Conservation (phyloP, 1,140 invertebrate genomes). For the Argopecten irradians region DNA sequence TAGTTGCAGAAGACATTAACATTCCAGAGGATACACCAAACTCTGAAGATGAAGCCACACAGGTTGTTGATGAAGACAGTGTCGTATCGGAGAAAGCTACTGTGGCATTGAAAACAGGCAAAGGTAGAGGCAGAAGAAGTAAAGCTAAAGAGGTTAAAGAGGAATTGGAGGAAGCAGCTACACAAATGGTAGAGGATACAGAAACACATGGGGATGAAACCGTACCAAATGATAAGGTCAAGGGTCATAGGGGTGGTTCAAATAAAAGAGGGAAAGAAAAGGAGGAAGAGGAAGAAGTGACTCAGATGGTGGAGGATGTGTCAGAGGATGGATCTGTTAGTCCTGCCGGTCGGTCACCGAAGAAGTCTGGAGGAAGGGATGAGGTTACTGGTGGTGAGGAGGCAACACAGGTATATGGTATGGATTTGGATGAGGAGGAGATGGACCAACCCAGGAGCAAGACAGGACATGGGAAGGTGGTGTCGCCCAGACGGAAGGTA, state of each 20-base stretch:
- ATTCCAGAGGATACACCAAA: conserved; percentile 21
- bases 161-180: not conserved
- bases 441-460: not conserved
- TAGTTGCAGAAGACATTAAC: too few species aligned
- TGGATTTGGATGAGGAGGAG: conserved; percentile 30
- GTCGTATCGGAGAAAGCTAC: not conserved
- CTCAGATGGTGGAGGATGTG: not conserved
- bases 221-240: not conserved
- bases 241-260: not conserved
- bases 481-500: not conserved
- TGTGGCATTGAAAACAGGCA: not conserved
- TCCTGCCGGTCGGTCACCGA: not conserved
- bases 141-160: not conserved
- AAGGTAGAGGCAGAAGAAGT: not conserved
- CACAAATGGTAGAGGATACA: not conserved
- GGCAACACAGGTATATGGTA: conserved; percentile 43
- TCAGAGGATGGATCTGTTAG: not conserved
- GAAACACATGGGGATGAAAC: not conserved
- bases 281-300: not conserved
- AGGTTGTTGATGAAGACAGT: conserved; percentile 26
- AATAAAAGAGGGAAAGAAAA: not conserved
- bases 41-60: conserved; percentile 35
- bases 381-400: conserved; percentile 23
- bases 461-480: not conserved
- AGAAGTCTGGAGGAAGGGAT: not conserved